Evolutionary conservation across 2,888 invertebrate species (phyloP), one percentile per base, ranked within the genome.

Genomic region (Spisula solida): DNA sequence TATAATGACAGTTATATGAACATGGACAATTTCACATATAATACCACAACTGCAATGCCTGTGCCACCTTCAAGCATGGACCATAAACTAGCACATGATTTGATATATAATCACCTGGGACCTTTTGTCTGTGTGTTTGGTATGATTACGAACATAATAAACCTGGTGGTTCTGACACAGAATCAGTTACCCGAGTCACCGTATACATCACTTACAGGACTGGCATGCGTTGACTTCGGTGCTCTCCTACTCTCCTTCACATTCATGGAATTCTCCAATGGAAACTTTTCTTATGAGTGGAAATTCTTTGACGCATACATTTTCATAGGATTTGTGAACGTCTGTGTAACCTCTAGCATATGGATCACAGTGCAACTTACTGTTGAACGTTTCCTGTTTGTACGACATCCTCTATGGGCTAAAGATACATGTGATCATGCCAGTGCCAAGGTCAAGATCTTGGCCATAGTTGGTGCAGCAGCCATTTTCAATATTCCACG

Each of bases 131-230:
- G 96, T 82, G 88, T 94, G 18, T 94, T 96, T 88, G 96, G 96
- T 16, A 95, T 96, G 88, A 55, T 95, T 12, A 94, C 95, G 47
- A 96, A 96, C 90, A 88, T 95, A 25, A 90, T 96, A 5, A 96
- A 96, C 90, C 90, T 96, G 79, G 88, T 95, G 47, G 95, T 96
- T 25, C 93, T 96, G 20, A 94, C 95, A 25, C 94, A 95, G 70
- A 93, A 93, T 31, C 93, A 94, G 85, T 93, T 96, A 85, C 95
- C 95, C 34, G 95, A 95, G 87, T 96, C 96, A 4, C 96, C 96
- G 0, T 96, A 96, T 92, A 95, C 95, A 18, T 95, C 96, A 90
- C 94, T 96, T 16, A 94, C 94, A 4, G 95, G 94, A n/a, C 93
- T 96, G 79, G 96, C 96, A 0, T 91, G 94, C 16, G 93, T 95